Evolutionary conservation across 2,888 invertebrate species (phyloP).

Genomic region (Pecten maximus): DNA sequence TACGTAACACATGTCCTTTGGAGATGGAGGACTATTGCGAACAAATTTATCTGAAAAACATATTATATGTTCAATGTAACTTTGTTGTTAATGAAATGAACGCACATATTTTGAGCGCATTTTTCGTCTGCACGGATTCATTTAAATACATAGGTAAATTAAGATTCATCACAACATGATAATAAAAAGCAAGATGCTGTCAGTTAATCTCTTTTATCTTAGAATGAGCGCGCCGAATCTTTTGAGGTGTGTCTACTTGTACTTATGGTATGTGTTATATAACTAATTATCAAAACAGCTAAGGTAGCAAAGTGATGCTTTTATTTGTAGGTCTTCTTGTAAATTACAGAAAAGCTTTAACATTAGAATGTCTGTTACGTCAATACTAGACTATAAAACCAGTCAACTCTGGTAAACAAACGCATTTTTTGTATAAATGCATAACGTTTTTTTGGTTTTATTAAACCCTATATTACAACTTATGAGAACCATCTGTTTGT

Average conservation of each 20-base stretch:
- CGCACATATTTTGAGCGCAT: no score
- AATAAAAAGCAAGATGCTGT: neutral
- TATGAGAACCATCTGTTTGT: constrained; percentile 2
- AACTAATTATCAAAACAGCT: neutral
- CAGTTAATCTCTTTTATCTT: neutral
- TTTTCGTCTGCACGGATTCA: no score
- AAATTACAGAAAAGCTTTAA: neutral
- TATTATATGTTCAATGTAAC: no score
- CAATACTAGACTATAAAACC: neutral
- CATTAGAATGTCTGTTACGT: neutral
- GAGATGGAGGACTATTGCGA: no score
- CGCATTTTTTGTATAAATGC: neutral
- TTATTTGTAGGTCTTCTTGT: neutral
- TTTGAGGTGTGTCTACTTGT: neutral
- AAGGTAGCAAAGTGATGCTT: neutral
- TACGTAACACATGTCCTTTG: no score
- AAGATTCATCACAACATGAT: neutral
- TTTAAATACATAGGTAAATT: neutral
- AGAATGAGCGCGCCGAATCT: neutral
- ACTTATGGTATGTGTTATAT: neutral
- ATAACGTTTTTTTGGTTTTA: neutral
- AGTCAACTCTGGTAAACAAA: neutral
- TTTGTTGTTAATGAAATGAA: no score
- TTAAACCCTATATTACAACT: neutral
- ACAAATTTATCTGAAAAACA: no score